A percentile compares a stretch with the other conserved stretches of the same genome.
Evolutionary conservation across 2,888 invertebrate genomes (phyloP).

Genomic region (Anorthoa munda): DNA sequence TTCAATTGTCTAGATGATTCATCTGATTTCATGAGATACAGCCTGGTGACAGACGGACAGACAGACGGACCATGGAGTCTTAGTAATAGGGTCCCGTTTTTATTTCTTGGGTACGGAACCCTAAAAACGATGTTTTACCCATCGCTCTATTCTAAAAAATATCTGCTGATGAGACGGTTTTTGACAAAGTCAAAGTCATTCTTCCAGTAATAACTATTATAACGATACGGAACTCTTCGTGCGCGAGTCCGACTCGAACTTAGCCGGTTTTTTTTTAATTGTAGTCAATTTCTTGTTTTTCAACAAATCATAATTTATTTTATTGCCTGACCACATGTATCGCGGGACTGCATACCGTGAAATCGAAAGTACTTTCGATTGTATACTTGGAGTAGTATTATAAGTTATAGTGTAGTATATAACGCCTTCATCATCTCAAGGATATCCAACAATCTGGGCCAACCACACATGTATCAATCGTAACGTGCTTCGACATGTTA

Average conservation of each 20-base stretch:
- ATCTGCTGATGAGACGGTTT: too few species aligned
- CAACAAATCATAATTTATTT: background rate
- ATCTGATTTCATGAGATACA: too few species aligned
- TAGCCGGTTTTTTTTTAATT: background rate
- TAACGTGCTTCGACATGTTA: constrained; percentile 45
- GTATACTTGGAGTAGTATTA: background rate
- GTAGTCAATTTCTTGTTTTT: background rate
- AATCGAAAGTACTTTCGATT: constrained; percentile 54
- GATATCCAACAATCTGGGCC: constrained; percentile 40
- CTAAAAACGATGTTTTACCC: too few species aligned
- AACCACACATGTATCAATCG: constrained; percentile 27
- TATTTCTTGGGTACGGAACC: too few species aligned
- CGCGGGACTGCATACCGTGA: background rate
- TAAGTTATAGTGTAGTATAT: background rate
- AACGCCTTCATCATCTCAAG: constrained; percentile 43
- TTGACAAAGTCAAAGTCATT: too few species aligned
- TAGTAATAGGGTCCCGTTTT: too few species aligned
- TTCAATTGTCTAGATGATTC: too few species aligned
- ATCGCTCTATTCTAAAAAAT: background rate
- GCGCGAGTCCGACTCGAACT: too few species aligned
- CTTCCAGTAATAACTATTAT: too few species aligned
- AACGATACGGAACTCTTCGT: too few species aligned
- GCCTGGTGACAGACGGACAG: too few species aligned
- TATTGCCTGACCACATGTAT: background rate
- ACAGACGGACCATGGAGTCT: too few species aligned